Conservation (phyloP, 2,113 vertebrate genomes). For the Kryptolebias marmoratus region DNA sequence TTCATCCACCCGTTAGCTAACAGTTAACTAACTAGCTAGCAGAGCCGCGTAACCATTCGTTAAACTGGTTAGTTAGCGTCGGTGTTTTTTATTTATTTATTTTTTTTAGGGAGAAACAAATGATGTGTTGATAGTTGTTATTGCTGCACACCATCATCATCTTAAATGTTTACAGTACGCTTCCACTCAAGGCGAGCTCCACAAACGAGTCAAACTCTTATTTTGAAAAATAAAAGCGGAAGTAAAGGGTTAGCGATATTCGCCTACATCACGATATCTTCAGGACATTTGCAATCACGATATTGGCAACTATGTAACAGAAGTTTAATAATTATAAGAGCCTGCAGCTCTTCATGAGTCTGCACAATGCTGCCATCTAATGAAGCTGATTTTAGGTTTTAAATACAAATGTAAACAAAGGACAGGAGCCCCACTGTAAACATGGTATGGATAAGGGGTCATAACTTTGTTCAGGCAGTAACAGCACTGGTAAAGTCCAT, state of each 20-base stretch:
- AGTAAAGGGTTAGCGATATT: not conserved
- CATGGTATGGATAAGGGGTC: too few relatives aligned
- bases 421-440: too few relatives aligned
- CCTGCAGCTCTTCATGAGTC: too few relatives aligned
- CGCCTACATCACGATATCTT: too few relatives aligned
- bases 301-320: too few relatives aligned
- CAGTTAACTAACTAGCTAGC: slow-evolving; percentile 23
- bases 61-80: not conserved
- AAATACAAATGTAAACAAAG: too few relatives aligned
- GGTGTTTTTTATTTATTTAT: not conserved
- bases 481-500: not conserved
- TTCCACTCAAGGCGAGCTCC: not conserved
- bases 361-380: too few relatives aligned
- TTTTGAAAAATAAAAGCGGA: slow-evolving; percentile 39
- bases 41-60: slow-evolving; percentile 6
- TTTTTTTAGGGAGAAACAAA: not conserved
- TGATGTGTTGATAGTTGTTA: not conserved
- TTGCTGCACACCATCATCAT: not conserved
- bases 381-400: too few relatives aligned
- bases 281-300: too few relatives aligned
- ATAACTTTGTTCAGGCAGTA: too few relatives aligned
- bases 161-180: not conserved
- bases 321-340: too few relatives aligned
- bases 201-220: not conserved
- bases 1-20: slow-evolving; percentile 36